phyloP scores from a whole-genome alignment of 2,113 vertebrate genomes.

The Okapia johnstoni region DNA sequence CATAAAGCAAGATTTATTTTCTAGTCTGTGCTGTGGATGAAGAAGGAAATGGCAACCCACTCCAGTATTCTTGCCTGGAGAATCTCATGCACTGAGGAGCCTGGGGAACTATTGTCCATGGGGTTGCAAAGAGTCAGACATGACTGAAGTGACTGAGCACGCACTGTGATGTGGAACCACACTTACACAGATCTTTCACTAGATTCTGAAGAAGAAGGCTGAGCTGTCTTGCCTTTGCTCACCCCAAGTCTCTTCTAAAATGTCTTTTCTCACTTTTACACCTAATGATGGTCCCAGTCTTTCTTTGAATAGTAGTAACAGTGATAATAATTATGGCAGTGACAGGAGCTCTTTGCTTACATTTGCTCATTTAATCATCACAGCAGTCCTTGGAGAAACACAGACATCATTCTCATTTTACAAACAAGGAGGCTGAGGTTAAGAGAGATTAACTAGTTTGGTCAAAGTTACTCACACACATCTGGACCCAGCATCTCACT shows the following conservation, averaged over 20 bases:
- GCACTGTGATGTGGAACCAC: neutral
- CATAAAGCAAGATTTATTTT: neutral
- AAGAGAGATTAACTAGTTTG: neutral
- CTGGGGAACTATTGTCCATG: neutral
- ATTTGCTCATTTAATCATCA: neutral
- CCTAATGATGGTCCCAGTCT: neutral
- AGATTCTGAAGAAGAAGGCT: neutral
- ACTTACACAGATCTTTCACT: neutral
- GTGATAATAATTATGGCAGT: neutral
- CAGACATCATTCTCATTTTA: neutral
- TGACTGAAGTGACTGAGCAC: neutral
- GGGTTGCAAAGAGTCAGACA: neutral
- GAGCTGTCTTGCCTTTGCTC: neutral
- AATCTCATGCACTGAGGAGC: neutral
- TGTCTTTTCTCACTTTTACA: neutral
- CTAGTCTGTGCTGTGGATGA: neutral
- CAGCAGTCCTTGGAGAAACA: neutral
- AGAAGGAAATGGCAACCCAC: neutral
- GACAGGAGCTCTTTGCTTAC: neutral
- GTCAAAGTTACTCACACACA: neutral
- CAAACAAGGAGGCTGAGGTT: neutral
- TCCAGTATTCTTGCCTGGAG: neutral
- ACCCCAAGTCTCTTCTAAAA: neutral
- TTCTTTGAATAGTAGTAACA: neutral
- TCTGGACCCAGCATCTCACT: neutral